A percentile compares a stretch with the other conserved stretches of the same genome.
Evolutionary conservation across 2,888 invertebrate genomes (phyloP).

Genomic region (Clusia tigrina): DNA sequence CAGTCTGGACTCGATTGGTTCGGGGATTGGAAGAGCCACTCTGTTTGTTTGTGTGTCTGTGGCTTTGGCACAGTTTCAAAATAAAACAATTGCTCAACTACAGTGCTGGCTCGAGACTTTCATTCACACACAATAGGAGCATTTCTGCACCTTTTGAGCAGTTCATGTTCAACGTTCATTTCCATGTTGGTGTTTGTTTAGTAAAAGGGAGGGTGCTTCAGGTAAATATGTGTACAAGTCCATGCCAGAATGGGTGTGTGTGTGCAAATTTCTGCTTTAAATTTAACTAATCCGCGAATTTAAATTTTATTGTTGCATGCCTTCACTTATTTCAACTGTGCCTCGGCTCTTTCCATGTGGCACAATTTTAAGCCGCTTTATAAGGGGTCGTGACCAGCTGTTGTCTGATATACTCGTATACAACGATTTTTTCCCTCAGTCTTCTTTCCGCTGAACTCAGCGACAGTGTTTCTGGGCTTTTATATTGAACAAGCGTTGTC

Average conservation of each 20-base stretch:
- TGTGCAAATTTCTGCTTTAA: too few species aligned
- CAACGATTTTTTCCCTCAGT: too few species aligned
- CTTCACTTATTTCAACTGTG: neutral
- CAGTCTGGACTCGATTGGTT: too few species aligned
- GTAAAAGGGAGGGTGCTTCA: neutral
- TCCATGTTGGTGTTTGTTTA: neutral
- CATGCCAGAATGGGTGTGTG: too few species aligned
- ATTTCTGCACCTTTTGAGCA: neutral
- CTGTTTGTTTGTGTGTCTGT: neutral
- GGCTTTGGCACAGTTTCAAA: neutral
- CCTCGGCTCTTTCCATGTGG: neutral
- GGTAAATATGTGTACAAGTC: too few species aligned
- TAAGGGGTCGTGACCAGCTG: conserved; percentile 5
- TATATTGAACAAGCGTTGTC: too few species aligned
- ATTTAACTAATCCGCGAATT: conserved; percentile 4
- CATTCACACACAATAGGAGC: neutral
- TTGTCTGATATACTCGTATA: neutral
- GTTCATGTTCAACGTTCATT: neutral
- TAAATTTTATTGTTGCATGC: neutral
- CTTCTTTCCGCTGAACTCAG: too few species aligned
- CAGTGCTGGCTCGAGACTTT: too few species aligned
- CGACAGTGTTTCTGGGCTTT: too few species aligned
- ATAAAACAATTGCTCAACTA: too few species aligned
- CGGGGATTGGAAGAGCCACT: neutral
- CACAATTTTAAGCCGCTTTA: neutral